A percentile compares a stretch with the other conserved stretches of the same genome.
Evolutionary conservation across 2,113 vertebrate genomes (phyloP).

Genomic region (Tauraco erythrolophus): DNA sequence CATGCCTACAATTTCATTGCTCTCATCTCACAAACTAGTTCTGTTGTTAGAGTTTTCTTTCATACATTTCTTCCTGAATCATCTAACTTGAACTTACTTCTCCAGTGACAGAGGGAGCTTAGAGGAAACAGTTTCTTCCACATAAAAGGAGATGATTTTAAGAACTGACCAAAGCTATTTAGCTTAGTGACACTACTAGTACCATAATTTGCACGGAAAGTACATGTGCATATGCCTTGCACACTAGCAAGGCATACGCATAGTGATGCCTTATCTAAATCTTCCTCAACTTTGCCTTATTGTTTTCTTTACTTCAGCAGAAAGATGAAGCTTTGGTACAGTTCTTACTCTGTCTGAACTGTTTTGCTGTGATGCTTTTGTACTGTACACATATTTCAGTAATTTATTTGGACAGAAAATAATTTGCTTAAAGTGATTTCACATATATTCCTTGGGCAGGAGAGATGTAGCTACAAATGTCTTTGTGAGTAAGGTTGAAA

Average conservation of each 20-base stretch:
- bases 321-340: not conserved
- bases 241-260: not conserved
- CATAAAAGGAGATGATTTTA: not conserved
- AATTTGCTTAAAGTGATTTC: not conserved
- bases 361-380: not conserved
- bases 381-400: not conserved
- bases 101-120: not conserved
- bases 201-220: not conserved
- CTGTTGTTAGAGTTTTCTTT: not conserved
- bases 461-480: not conserved
- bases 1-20: not conserved
- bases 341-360: not conserved
- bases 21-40: not conserved
- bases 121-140: not conserved
- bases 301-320: not conserved
- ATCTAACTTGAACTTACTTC: not conserved
- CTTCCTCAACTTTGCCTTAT: not conserved
- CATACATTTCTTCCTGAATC: not conserved
- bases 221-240: no score
- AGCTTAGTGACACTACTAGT: not conserved
- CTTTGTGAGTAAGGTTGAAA: not conserved
- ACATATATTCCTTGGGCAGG: not conserved
- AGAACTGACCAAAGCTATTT: not conserved
- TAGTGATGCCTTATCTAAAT: not conserved
- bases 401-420: not conserved